Percentiles rank a stretch among this genome's conserved stretches.
These are phyloP conservation scores for Brachionus calyciflorus DNA, from an alignment of 1,140 invertebrate species.

Conservation along the genomic window DNA sequence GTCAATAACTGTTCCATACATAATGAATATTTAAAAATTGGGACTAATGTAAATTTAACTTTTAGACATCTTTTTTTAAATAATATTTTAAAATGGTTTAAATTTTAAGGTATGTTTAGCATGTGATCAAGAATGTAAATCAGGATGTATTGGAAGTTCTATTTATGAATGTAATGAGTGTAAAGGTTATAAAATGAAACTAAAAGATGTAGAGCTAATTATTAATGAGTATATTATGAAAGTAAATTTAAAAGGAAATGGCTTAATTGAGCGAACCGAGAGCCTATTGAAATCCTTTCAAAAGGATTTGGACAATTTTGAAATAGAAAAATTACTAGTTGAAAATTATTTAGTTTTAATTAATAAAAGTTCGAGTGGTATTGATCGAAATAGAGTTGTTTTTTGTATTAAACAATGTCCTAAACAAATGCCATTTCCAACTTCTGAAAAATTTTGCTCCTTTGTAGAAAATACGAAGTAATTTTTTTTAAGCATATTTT, in stretches of 20 bases:
- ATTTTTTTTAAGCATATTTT: neutral
- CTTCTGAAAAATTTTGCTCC: neutral
- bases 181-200: neutral
- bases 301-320: too few relatives aligned
- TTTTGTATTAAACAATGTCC: constrained; percentile 11
- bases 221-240: neutral
- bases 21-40: neutral
- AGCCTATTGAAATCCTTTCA: too few relatives aligned
- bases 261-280: too few relatives aligned
- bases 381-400: neutral
- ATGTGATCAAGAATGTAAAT: constrained; percentile 13
- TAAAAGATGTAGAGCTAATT: neutral
- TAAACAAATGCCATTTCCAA: neutral
- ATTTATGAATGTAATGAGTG: constrained; percentile 35
- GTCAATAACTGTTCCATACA: neutral
- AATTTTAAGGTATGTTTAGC: neutral
- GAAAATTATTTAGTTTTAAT: neutral
- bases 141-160: neutral
- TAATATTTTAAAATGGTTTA: neutral
- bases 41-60: neutral
- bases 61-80: neutral
- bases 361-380: neutral
- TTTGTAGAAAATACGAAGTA: neutral
- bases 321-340: neutral
- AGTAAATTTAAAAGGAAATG: too few relatives aligned